phyloP scores from a whole-genome alignment of 2,888 invertebrate genomes.

The Callyntrura guangdongensis region DNA sequence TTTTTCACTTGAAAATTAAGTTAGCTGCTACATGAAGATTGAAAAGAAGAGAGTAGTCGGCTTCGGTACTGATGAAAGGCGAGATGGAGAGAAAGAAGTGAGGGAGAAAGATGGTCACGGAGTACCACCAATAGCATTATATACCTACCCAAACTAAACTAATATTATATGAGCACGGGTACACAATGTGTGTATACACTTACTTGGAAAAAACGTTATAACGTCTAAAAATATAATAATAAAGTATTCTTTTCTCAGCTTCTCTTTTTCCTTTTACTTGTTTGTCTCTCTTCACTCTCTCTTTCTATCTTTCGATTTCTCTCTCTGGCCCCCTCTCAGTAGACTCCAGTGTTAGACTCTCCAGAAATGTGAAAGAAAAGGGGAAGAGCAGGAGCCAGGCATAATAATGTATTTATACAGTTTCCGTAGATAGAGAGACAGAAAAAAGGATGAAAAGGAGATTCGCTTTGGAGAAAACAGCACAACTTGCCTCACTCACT shows the following conservation, averaged over 20 bases:
- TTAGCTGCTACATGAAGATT: slow-evolving; percentile 7
- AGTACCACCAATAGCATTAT: background rate
- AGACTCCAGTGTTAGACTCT: background rate
- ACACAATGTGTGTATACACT: slow-evolving; percentile 6
- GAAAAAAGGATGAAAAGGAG: slow-evolving; percentile 23
- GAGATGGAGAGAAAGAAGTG: background rate
- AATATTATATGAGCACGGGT: background rate
- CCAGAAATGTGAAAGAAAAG: slow-evolving; percentile 1
- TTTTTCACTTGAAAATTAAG: background rate
- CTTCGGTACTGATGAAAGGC: background rate
- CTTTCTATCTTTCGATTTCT: background rate
- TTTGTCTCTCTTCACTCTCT: background rate
- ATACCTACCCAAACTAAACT: too few species aligned
- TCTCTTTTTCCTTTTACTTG: slow-evolving; percentile 13
- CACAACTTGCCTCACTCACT: background rate
- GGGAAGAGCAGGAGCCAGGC: slow-evolving; percentile 9
- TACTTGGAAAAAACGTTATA: background rate
- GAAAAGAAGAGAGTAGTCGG: background rate
- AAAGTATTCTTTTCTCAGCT: background rate
- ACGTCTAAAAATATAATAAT: background rate
- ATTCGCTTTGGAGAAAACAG: slow-evolving; percentile 18
- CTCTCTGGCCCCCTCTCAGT: background rate
- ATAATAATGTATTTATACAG: slow-evolving; percentile 62
- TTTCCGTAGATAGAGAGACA: background rate
- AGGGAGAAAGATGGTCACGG: slow-evolving; percentile 5